A percentile compares a stretch with the other conserved stretches of the same genome.
phyloP scores from a whole-genome alignment of 2,888 invertebrate genomes.

The Lottia scabra region DNA sequence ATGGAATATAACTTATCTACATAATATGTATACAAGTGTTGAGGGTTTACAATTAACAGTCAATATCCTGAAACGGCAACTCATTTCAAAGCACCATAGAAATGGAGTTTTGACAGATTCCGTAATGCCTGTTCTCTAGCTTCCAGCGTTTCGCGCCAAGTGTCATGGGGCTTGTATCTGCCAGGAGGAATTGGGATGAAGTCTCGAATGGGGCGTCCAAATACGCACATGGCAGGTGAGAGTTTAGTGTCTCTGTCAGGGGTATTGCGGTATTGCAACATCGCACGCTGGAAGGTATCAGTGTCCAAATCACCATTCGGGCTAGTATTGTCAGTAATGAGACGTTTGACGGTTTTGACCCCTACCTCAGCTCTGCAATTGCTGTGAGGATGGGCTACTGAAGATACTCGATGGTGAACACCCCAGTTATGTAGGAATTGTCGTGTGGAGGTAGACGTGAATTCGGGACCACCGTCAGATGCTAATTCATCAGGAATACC shows the following conservation, averaged over 20 bases:
- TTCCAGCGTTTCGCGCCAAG: too few relatives aligned
- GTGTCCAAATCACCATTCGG: slow-evolving; percentile 41
- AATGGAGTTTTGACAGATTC: too few relatives aligned
- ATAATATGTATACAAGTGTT: too few relatives aligned
- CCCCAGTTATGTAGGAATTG: slow-evolving; percentile 44
- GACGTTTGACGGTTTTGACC: slow-evolving; percentile 48
- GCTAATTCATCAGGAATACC: slow-evolving; percentile 43
- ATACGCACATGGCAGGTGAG: not conserved
- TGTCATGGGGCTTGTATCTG: slow-evolving; percentile 1
- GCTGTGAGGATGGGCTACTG: slow-evolving; percentile 44
- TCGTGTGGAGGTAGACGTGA: slow-evolving; percentile 33
- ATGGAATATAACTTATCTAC: too few relatives aligned
- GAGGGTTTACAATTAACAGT: too few relatives aligned
- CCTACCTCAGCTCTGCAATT: slow-evolving; percentile 48
- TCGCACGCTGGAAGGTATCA: slow-evolving; percentile 37
- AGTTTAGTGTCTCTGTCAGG: too few relatives aligned
- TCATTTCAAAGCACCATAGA: too few relatives aligned
- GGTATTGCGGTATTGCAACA: slow-evolving; percentile 40
- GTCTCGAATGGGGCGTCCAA: slow-evolving; percentile 20
- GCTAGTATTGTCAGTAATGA: slow-evolving; percentile 43
- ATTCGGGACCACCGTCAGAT: slow-evolving; percentile 45
- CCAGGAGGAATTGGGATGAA: slow-evolving; percentile 6
- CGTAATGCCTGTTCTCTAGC: too few relatives aligned
- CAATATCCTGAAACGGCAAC: too few relatives aligned
- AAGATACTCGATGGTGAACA: slow-evolving; percentile 47